Evolutionary conservation across 2,797 vertebrate species (phyloP), one percentile per base, ranked within the genome.

Genomic region (Syngnathus acus): DNA sequence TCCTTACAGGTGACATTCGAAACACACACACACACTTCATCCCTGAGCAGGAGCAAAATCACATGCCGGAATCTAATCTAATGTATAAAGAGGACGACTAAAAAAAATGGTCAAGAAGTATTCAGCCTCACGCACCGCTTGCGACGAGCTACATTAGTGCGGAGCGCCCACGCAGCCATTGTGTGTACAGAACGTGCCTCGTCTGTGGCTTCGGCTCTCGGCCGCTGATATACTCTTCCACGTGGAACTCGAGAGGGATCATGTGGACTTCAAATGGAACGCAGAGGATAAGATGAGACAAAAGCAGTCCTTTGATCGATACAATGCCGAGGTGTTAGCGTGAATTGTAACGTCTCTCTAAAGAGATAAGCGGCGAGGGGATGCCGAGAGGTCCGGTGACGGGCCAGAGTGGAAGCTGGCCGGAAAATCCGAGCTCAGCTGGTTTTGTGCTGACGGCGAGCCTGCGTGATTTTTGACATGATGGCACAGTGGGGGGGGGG

Each of bases 381-480:
- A 43, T 14, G 59, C n/a, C 69, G 72, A 42, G 70, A 62, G 68
- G 60, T 9, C 6, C 67, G 14, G 23, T 32, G 66, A 14, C 51
- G 51, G 66, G 66, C 71, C 74, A 62, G 61, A 14, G 71, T 69
- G 75, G 78, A 69, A 69, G 79, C 9, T 6, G 47, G 62, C 32
- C 47, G n/a, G 62, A 50, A 64, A 38, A 64, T 39, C 32, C 78
- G 42, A 71, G 82, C 72, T 88, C 83, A 85, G 86, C 80, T 79
- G 83, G 64, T 62, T 62, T 62, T 26, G 21, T 77, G 83, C 85
- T 82, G 84, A 85, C 72, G 6, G 77, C 21, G 21, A 17, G 53
- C 70, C 64, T 21, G 62, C 63, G 74, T 39, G 63, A 53, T 50
- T 51, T 32, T 51, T 65, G 37, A 65, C 63, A 39, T 37, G 53